Base-by-base conservation (phyloP, 2,797 vertebrate species). In the Emys orbicularis region DNA sequence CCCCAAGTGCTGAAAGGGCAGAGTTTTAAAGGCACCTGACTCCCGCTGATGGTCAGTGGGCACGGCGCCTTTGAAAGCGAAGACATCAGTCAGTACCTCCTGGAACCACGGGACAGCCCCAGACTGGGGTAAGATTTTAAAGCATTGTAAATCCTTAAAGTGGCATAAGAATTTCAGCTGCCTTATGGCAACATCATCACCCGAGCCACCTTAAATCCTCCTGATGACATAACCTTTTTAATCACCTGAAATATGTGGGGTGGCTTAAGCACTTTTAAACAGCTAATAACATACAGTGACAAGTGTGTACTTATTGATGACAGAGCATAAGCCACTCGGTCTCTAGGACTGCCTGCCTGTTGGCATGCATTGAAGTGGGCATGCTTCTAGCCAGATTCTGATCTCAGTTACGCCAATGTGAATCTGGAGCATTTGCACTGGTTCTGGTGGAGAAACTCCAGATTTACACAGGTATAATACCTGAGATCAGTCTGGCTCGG, bases 281-380 rank as follows among this genome's bases (percentile, higher is more conserved):
- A 44, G n/a, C 8, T 11, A 56, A 56, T 27, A 27, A 68, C 84
- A 50, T 52, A 31, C 0, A 1, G 0, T 2, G 44, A 37, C 72
- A 80, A 41, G 47, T 1, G 0, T 57, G 77, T 80, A 65, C n/a
- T 86, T 23, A 12, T 74, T 84, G 49, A 18, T 0, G 1, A 15
- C 34, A 84, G 54, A 72, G 0, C 8, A 44, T 4, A 21, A 86
- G 4, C 3, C 4, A 44, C 0, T 2, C 1, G 0, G 1, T 52
- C n/a, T 13, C 72, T 74, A 50, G 1, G 4, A 29, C 65, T 68
- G 41, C 2, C 74, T 44, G 47, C 50, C 8, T 82, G 65, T 56
- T 77, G 29, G 83, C 37, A 5, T 0, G 41, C 12, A 27, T 11
- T 25, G 0, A 4, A 61, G n/a, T 0, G 0, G 57, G 47, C 41